Evolutionary conservation across 2,888 invertebrate genomes (phyloP).

Genomic region (Stegana nigrithorax): DNA sequence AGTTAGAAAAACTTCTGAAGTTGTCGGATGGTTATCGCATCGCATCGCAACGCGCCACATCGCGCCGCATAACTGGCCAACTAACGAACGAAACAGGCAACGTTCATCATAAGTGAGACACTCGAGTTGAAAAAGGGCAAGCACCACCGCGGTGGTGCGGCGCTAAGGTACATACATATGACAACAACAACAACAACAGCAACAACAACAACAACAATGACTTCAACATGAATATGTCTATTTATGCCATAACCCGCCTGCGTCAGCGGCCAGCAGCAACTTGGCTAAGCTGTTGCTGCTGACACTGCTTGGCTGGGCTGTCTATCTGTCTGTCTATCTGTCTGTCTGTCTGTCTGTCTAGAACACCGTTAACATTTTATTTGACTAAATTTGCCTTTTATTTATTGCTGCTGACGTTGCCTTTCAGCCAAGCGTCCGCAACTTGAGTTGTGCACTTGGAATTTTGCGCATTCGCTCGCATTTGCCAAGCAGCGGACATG

Average conservation of each 20-base stretch:
- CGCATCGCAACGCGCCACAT: slow-evolving; percentile 22
- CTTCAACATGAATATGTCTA: background rate
- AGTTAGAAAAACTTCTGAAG: slow-evolving; percentile 23
- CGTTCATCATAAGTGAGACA: slow-evolving; percentile 21
- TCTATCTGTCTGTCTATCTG: background rate
- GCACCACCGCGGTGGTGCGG: slow-evolving; percentile 31
- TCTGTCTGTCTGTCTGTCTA: background rate
- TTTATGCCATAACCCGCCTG: no score
- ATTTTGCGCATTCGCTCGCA: no score
- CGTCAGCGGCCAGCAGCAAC: background rate
- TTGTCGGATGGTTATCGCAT: slow-evolving; percentile 18
- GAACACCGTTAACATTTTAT: slow-evolving; percentile 57
- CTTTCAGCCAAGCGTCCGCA: no score
- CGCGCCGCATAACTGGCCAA: slow-evolving; percentile 20
- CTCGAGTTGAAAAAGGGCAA: slow-evolving; percentile 55
- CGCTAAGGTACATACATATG: background rate
- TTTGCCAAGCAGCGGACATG: no score
- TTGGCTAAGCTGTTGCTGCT: background rate
- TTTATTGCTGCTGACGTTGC: slow-evolving; percentile 56
- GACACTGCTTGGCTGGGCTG: no score
- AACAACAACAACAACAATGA: background rate
- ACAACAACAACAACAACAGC: background rate
- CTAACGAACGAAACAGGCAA: slow-evolving; percentile 18
- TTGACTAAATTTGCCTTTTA: slow-evolving; percentile 61
- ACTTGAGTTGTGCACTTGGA: no score